phyloP scores from a whole-genome alignment of 2,113 vertebrate species.

The Pseudopipra pipra region DNA sequence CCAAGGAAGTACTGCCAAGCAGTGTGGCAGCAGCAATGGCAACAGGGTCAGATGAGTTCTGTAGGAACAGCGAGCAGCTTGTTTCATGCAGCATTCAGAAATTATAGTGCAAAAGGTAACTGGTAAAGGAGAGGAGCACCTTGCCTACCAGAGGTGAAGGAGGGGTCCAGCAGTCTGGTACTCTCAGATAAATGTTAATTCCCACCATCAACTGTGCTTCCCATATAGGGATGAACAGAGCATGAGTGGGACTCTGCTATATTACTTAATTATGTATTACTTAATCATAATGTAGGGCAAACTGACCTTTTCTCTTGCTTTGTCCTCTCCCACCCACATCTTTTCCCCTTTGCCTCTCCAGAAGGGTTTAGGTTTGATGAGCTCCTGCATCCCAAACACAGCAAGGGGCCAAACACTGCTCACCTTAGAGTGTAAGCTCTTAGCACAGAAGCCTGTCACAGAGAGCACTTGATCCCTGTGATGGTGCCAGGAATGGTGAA shows the following conservation, averaged over 20 bases:
- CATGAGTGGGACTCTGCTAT: background rate
- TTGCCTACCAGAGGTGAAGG: background rate
- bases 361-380: background rate
- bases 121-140: background rate
- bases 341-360: background rate
- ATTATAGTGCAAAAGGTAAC: background rate
- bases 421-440: background rate
- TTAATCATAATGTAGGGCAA: background rate
- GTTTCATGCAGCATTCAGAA: background rate
- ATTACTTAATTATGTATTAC: background rate
- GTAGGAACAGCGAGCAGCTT: background rate
- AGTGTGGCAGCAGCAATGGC: background rate
- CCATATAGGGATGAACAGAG: background rate
- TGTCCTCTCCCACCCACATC: background rate
- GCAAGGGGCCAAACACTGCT: background rate
- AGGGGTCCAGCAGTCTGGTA: background rate
- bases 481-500: background rate
- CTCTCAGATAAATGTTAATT: background rate
- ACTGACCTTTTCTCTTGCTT: background rate
- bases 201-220: background rate
- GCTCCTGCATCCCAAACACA: background rate
- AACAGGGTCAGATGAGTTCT: slow-evolving; percentile 19
- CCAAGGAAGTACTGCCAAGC: slow-evolving; percentile 32
- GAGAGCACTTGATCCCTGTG: background rate
- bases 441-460: background rate